Evolutionary conservation across 2,113 vertebrate genomes (phyloP), one percentile per base, ranked within the genome.

Genomic region (Tachycineta bicolor): DNA sequence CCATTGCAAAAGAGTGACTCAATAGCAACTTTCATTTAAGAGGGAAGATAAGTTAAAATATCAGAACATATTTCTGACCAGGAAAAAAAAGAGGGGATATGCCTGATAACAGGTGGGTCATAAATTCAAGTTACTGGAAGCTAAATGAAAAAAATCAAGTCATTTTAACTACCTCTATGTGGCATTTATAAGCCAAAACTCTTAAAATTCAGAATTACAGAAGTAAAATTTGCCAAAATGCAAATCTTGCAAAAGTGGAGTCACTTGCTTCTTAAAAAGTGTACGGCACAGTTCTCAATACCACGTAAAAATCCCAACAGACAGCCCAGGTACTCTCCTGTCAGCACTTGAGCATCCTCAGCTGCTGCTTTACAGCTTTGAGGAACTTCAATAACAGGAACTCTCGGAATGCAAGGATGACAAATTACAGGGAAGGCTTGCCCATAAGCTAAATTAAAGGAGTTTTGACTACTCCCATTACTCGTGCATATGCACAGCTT

Each of bases 231-330:
- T 9, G 63, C 20, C 28, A 23, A 37, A 71, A 81, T 3, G 8
- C 15, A 81, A 33, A 77, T 44, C 50, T 88, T 63, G 46, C 19
- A 43, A 18, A 87, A 80, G 8, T 12, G 5, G 69, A 73, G 39
- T n/a, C 26, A 10, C 22, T 58, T 37, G 50, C 43, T 80, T 70
- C 25, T 28, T 37, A 7, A 19, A 2, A 82, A 52, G 46, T 1
- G 8, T 15, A 23, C 0, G 62, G 29, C 7, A 3, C 39, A 67
- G 24, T 1, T 43, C 43, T 87, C 0, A 0, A 43, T 16, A n/a
- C 25, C 59, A 41, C 37, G 47, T 2, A 23, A n/a, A 77, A 80
- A 70, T 29, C 23, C 28, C 33, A 60, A 49, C 41, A 64, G 60
- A 47, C 2, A 8, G 31, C 25, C 25, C 47, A 63, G 59, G 50